Percentiles rank a stretch among this genome's conserved stretches.
Evolutionary conservation across 2,797 vertebrate species (phyloP).

Genomic region (Rhinichthys osculus): DNA sequence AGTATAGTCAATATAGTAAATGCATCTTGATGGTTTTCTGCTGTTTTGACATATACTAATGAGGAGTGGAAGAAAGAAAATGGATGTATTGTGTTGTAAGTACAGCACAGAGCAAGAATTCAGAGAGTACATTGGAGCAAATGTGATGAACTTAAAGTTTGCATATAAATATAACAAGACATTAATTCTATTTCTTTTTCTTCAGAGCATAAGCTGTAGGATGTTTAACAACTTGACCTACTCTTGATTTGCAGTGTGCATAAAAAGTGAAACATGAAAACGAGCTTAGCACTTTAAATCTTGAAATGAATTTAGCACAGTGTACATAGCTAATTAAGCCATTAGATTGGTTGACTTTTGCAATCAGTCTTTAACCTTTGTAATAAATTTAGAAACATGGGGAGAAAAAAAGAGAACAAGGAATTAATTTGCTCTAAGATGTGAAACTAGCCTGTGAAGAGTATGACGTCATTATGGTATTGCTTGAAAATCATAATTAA

Average conservation of each 20-base stretch:
- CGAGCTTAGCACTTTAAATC: constrained; percentile 45
- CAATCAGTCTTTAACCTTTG: constrained; percentile 57
- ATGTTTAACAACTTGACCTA: constrained; percentile 52
- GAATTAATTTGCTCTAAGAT: constrained; percentile 42
- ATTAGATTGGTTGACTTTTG: constrained; percentile 61
- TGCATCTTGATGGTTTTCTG: constrained; percentile 1
- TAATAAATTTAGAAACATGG: constrained; percentile 47
- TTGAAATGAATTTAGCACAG: constrained; percentile 45
- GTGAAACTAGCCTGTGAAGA: neutral
- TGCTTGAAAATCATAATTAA: neutral
- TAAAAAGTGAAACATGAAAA: constrained; percentile 47
- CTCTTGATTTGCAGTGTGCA: constrained; percentile 43
- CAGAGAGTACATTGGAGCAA: neutral
- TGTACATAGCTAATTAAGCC: constrained; percentile 57
- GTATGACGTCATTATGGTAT: neutral
- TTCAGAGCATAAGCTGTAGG: constrained; percentile 23
- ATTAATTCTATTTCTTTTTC: constrained; percentile 6
- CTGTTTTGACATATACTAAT: constrained; percentile 21
- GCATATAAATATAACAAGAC: constrained; percentile 23
- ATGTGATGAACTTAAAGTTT: constrained; percentile 15
- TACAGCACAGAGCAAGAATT: constrained; percentile 2
- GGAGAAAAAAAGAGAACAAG: constrained; percentile 2
- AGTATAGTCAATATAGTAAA: neutral
- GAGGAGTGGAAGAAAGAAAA: neutral
- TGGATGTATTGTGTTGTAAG: neutral